phyloP scores from a whole-genome alignment of 1,140 invertebrate species.

The Musca vetustissima region DNA sequence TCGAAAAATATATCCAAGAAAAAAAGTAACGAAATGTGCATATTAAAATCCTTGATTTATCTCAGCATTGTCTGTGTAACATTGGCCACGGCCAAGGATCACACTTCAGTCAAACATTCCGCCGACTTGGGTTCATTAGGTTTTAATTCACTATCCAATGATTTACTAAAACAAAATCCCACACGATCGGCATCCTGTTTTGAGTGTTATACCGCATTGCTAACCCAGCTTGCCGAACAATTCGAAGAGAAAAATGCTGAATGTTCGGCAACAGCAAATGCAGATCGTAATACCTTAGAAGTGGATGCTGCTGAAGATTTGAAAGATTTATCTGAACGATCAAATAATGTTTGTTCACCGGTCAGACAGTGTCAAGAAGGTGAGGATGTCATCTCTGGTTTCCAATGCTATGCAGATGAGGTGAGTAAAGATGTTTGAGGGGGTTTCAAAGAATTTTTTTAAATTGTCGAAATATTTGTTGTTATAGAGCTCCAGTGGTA shows the following conservation, averaged over 20 bases:
- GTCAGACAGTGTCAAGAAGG: not conserved
- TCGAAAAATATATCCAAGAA: no score
- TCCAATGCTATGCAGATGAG: conserved; percentile 1
- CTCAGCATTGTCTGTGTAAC: no score
- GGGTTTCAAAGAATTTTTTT: no score
- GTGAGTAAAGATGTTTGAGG: not conserved
- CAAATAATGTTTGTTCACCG: not conserved
- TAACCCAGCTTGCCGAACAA: not conserved
- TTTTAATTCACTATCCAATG: not conserved
- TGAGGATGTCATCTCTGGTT: not conserved
- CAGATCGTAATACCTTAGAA: not conserved
- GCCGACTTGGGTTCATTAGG: not conserved
- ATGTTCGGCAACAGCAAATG: not conserved
- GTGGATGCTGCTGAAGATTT: not conserved
- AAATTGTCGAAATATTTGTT: not conserved
- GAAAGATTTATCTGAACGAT: no score
- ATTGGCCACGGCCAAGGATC: no score
- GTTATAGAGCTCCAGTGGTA: not conserved
- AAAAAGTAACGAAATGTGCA: no score
- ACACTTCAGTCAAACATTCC: no score
- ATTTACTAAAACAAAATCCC: not conserved
- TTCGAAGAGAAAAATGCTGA: not conserved
- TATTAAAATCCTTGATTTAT: no score
- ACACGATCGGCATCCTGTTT: not conserved
- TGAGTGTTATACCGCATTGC: not conserved